Base-by-base conservation (phyloP, 2,888 invertebrate species). In the Boloria euphrosyne region DNA sequence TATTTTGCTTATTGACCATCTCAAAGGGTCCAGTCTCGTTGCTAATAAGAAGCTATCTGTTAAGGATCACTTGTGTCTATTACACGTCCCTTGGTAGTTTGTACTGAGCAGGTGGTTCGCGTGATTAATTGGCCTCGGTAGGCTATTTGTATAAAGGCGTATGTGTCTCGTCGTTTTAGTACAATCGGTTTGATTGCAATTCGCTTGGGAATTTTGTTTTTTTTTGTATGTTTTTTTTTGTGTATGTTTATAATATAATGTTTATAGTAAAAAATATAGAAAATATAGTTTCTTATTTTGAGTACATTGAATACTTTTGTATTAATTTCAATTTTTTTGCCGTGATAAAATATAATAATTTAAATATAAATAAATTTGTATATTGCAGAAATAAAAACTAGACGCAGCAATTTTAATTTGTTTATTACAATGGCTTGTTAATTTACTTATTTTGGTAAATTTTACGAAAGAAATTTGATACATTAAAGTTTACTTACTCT, bases 101-200 rank as follows among this genome's bases (percentile, higher is more conserved):
- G 80, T 80, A 79, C 49, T 80, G 80, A 83, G 80, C 88, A 89
- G 88, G 88, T 89, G 87, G 84, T 79, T 76, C 73, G 65, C 66
- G 78, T 88, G 88, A 89, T 88, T 87, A 86, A 89, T 89, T 82
- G 85, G 80, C 77, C 80, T 77, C 75, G 83, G 76, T 67, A 60
- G 60, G 59, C 64, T 54, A 57, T 66, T 66, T 66, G 62, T 66
- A 55, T 53, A 67, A 66, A 66, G 65, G 62, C 54, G 62, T 67
- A 65, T 62, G 54, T 61, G 38, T 65, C 50, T 52, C 22, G 43
- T 61, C 55, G 65, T 53, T 58, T 52, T 66, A 66, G 47, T 57
- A 49, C 58, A 50, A 47, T 50, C 38, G 47, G 59, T 59, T 69
- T 55, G 54, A 47, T 54, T 57, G 59, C 54, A 44, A 62, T 70